phyloP scores from a whole-genome alignment of 2,888 invertebrate genomes.

The Drosophila cognata region DNA sequence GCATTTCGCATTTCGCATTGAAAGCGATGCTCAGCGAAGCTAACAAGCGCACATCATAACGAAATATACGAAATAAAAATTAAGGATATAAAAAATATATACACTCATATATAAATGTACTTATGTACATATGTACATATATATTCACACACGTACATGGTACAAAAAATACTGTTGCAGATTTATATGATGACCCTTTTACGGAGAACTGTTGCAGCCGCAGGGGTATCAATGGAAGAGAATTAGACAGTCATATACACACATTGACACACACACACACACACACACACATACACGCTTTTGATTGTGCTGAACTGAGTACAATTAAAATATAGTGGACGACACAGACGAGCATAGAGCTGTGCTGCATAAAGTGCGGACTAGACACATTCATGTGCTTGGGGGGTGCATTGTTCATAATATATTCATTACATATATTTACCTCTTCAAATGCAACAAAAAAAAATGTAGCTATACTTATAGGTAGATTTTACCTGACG shows the following conservation, averaged over 20 bases:
- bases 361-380: slow-evolving; percentile 42
- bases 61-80: slow-evolving; percentile 57
- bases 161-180: slow-evolving; percentile 27
- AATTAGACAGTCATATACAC: slow-evolving; percentile 12
- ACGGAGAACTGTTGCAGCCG: slow-evolving; percentile 19
- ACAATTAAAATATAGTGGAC: slow-evolving; percentile 62
- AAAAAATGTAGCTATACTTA: slow-evolving; percentile 6
- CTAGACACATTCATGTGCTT: slow-evolving; percentile 45
- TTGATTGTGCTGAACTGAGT: slow-evolving; percentile 61
- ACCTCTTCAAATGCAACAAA: slow-evolving; percentile 1
- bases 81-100: slow-evolving; percentile 37
- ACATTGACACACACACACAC: slow-evolving; percentile 1
- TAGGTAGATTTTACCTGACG: slow-evolving; percentile 3
- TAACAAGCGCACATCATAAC: slow-evolving; percentile 75
- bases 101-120: not conserved
- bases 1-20: slow-evolving; percentile 66
- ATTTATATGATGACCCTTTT: slow-evolving; percentile 52
- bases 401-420: slow-evolving; percentile 43
- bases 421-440: slow-evolving; percentile 15
- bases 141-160: not conserved
- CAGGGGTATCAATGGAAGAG: slow-evolving; percentile 43
- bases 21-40: slow-evolving; percentile 63
- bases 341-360: slow-evolving; percentile 39
- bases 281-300: slow-evolving; percentile 12
- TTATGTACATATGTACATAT: slow-evolving; percentile 18